Evolutionary conservation across 2,888 invertebrate genomes (phyloP), one percentile per base, ranked within the genome.

Genomic region (Polydrusus tereticollis): DNA sequence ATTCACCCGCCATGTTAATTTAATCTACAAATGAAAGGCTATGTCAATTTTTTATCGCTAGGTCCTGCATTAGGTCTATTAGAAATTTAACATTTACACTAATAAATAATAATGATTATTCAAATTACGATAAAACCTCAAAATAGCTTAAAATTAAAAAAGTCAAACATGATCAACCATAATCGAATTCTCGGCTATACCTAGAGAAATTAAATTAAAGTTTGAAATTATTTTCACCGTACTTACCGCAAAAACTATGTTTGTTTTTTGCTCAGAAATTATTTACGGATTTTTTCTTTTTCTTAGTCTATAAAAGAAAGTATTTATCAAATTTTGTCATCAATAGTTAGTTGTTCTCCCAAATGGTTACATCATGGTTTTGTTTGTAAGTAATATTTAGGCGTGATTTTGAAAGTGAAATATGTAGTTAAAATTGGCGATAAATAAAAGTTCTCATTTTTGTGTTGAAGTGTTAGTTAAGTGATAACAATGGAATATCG

Each of bases 221-320:
- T 68, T 69, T 64, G 58, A 64, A 57, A 64, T 45, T 14, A 59
- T 63, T 64, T 72, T 72, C 72, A 69, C 72, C 38, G n/a, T 58
- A n/a, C n/a, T n/a, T n/a, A 68, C 72, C 68, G 23, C 72, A 72
- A 72, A 72, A 62, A 60, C 14, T 29, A 41, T 16, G 55, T 66
- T 71, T 41, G 55, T 33, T 62, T 71, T 71, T 50, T 38, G 36
- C 38, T 50, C 18, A n/a, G 47, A 50, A 16, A 59, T 70, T 70
- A 70, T 70, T n/a, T 18, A 65, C 60, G 57, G 55, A 16, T 60
- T 65, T 65, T 69, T 69, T 55, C 16, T 23, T 60, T 36, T 65
- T 20, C n/a, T 26, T 29, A 64, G 26, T 60, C 50, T 73, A 73
- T 73, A 73, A 73, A 73, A 73, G 69, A 73, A 73, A 69, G 60